Base-by-base conservation (phyloP, 2,888 invertebrate species). In the Epicampocera succincta region DNA sequence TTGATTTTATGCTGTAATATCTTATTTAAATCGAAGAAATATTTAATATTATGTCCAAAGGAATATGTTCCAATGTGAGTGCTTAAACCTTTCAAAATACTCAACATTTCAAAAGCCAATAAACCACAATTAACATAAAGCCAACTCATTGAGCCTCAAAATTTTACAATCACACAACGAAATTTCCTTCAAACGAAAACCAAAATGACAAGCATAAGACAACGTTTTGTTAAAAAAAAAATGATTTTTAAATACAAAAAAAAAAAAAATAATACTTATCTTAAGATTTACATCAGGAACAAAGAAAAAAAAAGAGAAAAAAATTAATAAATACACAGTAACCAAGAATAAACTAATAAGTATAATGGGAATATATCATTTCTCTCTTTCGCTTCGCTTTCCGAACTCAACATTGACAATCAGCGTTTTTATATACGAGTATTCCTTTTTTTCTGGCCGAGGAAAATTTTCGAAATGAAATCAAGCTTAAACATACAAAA, bases 41-140 rank as follows among this genome's bases (percentile, higher is more conserved):
- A 46, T 44, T 71, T 68, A 65, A 54, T 42, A 69, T 75, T 54
- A 60, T 63, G 54, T 69, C 46, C 15, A 48, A 48, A 63, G 74
- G 48, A 54, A 25, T 15, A 63, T 33, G 17, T 19, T 40, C 25
- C 42, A n/a, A 44, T n/a, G 2, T 3, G 61, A 11, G 19, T 19
- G 21, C 19, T 61, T 52, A 71, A 66, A 76, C 52, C 48, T 72
- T 77, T 76, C 44, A 72, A 80, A 76, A 76, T 72, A 65, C 66
- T 76, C 46, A 80, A 60, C 19, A 72, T 61, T 72, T 65, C n/a
- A 66, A 48, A 66, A 73, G 68, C 73, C 77, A 68, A 74, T 50
- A 74, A 77, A 77, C 74, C 74, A 74, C 77, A 69, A 82, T 78
- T 78, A 78, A 71, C 77, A 69, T 78, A 78, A 82, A 82, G 58